Conservation (phyloP, 2,888 invertebrate genomes). For the Aphidoletes aphidimyza region DNA sequence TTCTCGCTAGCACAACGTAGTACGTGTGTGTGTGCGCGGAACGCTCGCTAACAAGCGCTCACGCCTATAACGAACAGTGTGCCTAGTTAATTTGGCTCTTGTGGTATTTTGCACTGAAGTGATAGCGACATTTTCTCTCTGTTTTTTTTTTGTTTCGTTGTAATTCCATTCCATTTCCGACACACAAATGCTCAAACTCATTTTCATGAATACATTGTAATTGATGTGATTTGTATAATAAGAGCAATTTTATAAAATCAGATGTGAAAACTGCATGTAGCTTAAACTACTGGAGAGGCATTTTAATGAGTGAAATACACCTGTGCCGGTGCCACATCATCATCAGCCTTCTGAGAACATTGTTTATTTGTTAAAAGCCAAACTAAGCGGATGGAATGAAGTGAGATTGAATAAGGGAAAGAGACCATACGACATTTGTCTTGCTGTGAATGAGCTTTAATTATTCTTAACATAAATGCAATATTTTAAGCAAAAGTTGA, state of each 20-base stretch:
- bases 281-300: neutral
- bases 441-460: too few species aligned
- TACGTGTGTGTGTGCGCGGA: too few species aligned
- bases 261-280: neutral
- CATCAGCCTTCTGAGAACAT: too few species aligned
- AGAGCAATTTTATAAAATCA: constrained; percentile 28
- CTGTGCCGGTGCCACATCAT: neutral
- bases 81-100: constrained; percentile 36
- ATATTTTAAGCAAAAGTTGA: too few species aligned
- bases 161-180: neutral
- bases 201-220: constrained; percentile 3
- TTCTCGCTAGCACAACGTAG: neutral
- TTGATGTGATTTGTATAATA: constrained; percentile 22
- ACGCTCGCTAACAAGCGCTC: too few species aligned
- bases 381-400: too few species aligned
- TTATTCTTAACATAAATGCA: too few species aligned
- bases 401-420: too few species aligned
- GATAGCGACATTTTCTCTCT: constrained; percentile 24
- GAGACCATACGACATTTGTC: too few species aligned
- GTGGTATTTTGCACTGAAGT: constrained; percentile 31
- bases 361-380: too few species aligned
- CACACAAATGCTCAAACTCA: constrained; percentile 42
- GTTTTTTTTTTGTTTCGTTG: too few species aligned
- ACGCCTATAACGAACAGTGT: too few species aligned
- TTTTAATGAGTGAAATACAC: constrained; percentile 43